phyloP scores from a whole-genome alignment of 2,888 invertebrate genomes.

The Drosophila conformis region DNA sequence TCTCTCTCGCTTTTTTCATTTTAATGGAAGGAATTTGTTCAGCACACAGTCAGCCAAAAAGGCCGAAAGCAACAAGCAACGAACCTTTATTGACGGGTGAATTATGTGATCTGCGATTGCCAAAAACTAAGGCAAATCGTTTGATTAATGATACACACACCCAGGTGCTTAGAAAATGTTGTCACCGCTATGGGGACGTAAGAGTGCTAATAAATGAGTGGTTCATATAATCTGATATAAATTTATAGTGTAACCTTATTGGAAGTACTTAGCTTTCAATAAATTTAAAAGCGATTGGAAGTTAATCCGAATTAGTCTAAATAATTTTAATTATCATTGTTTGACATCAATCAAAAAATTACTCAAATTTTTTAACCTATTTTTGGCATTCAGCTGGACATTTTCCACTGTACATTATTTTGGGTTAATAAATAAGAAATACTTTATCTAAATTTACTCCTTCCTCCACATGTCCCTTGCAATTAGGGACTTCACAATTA shows the following conservation, averaged over 20 bases:
- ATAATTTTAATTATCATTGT: neutral
- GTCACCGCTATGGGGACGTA: constrained; percentile 27
- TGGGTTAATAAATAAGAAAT: constrained; percentile 2
- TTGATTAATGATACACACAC: constrained; percentile 64
- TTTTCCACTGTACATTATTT: neutral
- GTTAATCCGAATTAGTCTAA: neutral
- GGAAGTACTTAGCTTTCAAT: neutral
- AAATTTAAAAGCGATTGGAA: neutral
- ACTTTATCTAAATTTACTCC: neutral
- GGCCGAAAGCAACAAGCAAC: constrained; percentile 9
- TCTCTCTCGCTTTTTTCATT: constrained; percentile 57
- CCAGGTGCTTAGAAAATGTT: constrained; percentile 15
- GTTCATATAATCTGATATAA: neutral
- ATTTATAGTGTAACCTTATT: no score
- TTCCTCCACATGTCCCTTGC: neutral
- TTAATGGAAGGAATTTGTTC: constrained; percentile 71
- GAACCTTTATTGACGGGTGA: constrained; percentile 59
- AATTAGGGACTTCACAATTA: constrained; percentile 33
- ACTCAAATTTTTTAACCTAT: no score
- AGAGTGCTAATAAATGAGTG: neutral
- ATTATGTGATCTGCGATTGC: constrained; percentile 47
- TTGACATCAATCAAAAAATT: no score
- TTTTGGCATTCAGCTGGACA: neutral
- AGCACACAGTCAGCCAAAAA: constrained; percentile 28
- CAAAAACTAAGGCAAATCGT: constrained; percentile 65